These are phyloP conservation scores for Drosophila limbata DNA, from an alignment of 2,888 invertebrate genomes.

Conservation along the genomic window DNA sequence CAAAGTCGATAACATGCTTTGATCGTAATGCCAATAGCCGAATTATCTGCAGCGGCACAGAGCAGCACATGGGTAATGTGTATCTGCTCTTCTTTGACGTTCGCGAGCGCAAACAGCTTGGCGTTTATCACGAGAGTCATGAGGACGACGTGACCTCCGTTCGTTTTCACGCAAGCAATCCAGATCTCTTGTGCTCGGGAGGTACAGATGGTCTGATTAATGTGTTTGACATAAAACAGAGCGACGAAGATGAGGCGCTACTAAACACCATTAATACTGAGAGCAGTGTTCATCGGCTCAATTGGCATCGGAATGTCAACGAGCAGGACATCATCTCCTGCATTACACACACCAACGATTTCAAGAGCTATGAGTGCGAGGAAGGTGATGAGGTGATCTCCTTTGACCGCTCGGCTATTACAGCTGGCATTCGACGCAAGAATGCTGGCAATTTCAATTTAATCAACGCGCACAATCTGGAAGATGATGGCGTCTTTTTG, in stretches of 20 bases:
- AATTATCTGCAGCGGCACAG: slow-evolving; percentile 91
- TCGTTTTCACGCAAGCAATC: slow-evolving; percentile 89
- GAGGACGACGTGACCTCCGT: slow-evolving; percentile 92
- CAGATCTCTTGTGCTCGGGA: slow-evolving; percentile 90
- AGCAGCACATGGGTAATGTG: slow-evolving; percentile 89
- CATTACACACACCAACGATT: slow-evolving; percentile 90
- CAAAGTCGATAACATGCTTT: slow-evolving; percentile 89
- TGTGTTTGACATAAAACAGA: slow-evolving; percentile 91
- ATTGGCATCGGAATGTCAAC: slow-evolving; percentile 86
- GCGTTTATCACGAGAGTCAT: slow-evolving; percentile 94
- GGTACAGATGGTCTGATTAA: slow-evolving; percentile 95
- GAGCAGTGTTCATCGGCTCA: slow-evolving; percentile 89
- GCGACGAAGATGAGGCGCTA: slow-evolving; percentile 92
- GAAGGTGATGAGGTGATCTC: slow-evolving; percentile 87
- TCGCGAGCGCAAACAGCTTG: slow-evolving; percentile 88
- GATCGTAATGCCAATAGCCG: slow-evolving; percentile 90
- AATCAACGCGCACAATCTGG: slow-evolving; percentile 87
- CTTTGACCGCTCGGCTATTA: slow-evolving; percentile 87
- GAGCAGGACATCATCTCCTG: slow-evolving; percentile 87
- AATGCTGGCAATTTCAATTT: slow-evolving; percentile 88
- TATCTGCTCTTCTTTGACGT: slow-evolving; percentile 94
- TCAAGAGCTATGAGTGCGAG: slow-evolving; percentile 89
- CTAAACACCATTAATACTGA: slow-evolving; percentile 91
- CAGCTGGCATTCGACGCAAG: slow-evolving; percentile 87
- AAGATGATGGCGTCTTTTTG: slow-evolving; percentile 86